Evolutionary conservation across 2,797 vertebrate species (phyloP), one percentile per base, ranked within the genome.

Genomic region (Hemitrygon akajei): DNA sequence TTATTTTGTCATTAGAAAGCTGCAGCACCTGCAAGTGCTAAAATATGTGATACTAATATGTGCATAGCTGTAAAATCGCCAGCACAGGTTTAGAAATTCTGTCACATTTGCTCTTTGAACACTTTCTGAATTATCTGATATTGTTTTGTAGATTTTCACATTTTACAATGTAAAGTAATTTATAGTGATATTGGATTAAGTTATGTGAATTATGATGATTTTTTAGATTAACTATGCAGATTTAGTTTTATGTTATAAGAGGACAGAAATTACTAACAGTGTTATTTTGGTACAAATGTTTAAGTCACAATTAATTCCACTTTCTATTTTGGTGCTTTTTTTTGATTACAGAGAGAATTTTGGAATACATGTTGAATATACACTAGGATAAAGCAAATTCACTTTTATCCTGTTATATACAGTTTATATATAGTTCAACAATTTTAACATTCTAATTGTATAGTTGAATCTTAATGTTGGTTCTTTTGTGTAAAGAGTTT

Each of bases 401-500:
- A 89, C 34, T 66, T 66, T 37, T 30, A 37, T 6, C 27, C 30
- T 89, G 18, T 11, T 56, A 18, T 89, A 10, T 66, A 18, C 6
- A 89, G 69, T 73, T 3, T 20, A 66, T 66, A 66, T 66, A 37
- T 34, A 37, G 27, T 22, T 2, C 7, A 63, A 6, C 63, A 69
- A 69, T n/a, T n/a, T 22, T 89, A 20, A 69, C 34, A 7, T 9
- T 89, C 16, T 34, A 66, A 89, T 69, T 86, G 27, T 60, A 22
- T 86, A n/a, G 34, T 7, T 18, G 7, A 73, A 66, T 66, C 30
- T 66, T 89, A 89, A 66, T 89, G n/a, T 69, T 89, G 60, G 7
- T 73, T 73, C 22, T 73, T 73, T 22, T 27, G 2, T 25, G 95
- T 93, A 71, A 58, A 99, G 98, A 94, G 94, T 0, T 94, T 98